Evolutionary conservation across 2,113 vertebrate species (phyloP).

Genomic region (Sapajus apella): DNA sequence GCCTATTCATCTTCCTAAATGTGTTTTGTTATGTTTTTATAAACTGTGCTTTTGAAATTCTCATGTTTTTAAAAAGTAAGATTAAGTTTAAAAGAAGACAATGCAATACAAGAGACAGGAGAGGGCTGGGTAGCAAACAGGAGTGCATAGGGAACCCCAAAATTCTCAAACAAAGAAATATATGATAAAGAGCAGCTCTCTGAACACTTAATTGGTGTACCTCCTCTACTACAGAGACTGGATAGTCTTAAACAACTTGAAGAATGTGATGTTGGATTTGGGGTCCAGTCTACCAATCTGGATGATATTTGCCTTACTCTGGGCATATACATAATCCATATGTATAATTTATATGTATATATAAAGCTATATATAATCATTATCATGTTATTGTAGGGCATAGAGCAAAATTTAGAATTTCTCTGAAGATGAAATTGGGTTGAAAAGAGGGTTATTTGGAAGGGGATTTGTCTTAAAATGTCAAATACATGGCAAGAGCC

Average conservation of each 20-base stretch:
- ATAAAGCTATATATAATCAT: not conserved
- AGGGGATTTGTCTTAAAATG: not conserved
- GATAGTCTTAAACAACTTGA: not conserved
- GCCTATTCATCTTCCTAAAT: slow-evolving; percentile 62
- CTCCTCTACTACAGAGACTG: too few species aligned
- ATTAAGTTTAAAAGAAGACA: slow-evolving; percentile 57
- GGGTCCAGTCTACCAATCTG: not conserved
- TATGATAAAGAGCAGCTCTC: not conserved
- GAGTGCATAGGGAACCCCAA: not conserved
- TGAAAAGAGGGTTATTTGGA: not conserved
- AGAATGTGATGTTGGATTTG: not conserved
- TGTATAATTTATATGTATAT: not conserved
- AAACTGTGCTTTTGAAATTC: slow-evolving; percentile 52
- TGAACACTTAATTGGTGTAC: not conserved
- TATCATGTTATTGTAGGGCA: not conserved
- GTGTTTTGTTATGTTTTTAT: slow-evolving; percentile 63
- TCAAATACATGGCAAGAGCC: not conserved
- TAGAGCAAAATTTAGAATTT: not conserved
- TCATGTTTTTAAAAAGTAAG: slow-evolving; percentile 52
- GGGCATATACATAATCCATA: not conserved
- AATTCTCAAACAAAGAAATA: not conserved
- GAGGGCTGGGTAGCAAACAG: not conserved
- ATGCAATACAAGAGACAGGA: not conserved
- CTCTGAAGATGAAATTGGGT: not conserved
- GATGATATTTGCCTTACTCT: not conserved